A percentile compares a stretch with the other conserved stretches of the same genome.
Conservation (phyloP, 1,140 invertebrate genomes). For the Batillaria attramentaria region DNA sequence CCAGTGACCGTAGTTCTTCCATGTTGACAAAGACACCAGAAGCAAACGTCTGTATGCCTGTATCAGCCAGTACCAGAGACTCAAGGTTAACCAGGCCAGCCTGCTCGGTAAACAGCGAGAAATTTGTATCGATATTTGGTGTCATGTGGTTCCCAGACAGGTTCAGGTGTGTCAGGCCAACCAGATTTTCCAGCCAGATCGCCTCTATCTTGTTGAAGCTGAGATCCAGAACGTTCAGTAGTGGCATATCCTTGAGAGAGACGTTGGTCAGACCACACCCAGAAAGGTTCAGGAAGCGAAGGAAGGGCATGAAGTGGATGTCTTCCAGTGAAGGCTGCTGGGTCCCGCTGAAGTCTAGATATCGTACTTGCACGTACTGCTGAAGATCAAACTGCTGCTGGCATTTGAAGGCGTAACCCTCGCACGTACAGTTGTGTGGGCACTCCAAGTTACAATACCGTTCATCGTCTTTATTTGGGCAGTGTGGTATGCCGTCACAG, state of each 20-base stretch:
- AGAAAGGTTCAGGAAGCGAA: conserved; percentile 32
- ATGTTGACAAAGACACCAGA: conserved; percentile 17
- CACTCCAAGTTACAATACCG: conserved; percentile 26
- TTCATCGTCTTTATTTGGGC: conserved; percentile 38
- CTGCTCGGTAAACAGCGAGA: conserved; percentile 21
- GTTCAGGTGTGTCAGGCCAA: conserved; percentile 27
- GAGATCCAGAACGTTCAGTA: conserved; percentile 22
- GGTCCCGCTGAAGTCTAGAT: conserved; percentile 17
- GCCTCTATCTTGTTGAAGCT: conserved; percentile 20
- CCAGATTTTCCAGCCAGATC: conserved; percentile 10
- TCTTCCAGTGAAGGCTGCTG: neutral
- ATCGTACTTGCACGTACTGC: conserved; percentile 20
- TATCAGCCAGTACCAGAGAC: conserved; percentile 24
- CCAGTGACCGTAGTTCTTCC: conserved; percentile 14
- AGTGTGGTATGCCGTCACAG: conserved; percentile 34
- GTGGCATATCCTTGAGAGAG: neutral
- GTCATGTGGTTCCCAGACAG: conserved; percentile 34
- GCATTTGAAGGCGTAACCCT: conserved; percentile 31
- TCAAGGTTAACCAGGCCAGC: conserved; percentile 30
- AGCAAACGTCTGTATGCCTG: conserved; percentile 6
- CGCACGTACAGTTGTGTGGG: conserved; percentile 28
- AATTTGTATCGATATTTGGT: conserved; percentile 32
- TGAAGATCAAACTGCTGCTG: neutral
- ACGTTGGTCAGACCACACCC: neutral
- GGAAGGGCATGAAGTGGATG: neutral